phyloP scores from a whole-genome alignment of 2,113 vertebrate genomes.

The Illadopsis cleaveri region DNA sequence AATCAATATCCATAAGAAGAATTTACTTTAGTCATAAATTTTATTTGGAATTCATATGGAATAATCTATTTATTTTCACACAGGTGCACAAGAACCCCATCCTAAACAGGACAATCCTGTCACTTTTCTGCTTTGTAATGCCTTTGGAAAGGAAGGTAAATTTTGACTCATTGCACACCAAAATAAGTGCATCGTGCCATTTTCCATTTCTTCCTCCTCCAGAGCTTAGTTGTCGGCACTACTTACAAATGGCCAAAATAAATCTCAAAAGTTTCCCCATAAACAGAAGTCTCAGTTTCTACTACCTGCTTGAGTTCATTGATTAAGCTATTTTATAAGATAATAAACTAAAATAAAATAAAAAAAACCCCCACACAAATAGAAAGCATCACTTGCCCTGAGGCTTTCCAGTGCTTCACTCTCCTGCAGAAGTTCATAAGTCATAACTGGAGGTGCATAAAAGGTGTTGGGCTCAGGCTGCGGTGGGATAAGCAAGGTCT shows the following conservation, averaged over 20 bases:
- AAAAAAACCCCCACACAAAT: neutral
- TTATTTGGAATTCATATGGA: slow-evolving; percentile 70
- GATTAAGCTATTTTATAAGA: slow-evolving; percentile 54
- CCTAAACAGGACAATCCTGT: neutral
- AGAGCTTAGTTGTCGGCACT: neutral
- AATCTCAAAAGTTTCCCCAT: slow-evolving; percentile 52
- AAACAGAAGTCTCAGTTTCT: slow-evolving; percentile 40
- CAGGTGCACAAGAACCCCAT: neutral
- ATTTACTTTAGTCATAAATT: slow-evolving; percentile 72
- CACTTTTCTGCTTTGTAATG: neutral
- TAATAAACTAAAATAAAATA: neutral
- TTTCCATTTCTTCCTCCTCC: neutral
- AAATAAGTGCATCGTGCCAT: neutral
- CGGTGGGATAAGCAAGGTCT: rapidly evolving
- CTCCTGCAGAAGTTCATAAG: neutral
- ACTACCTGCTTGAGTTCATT: slow-evolving; percentile 27
- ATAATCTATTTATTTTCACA: slow-evolving; percentile 71
- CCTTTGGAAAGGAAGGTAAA: neutral
- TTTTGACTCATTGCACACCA: neutral
- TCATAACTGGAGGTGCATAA: neutral
- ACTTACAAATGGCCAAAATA: slow-evolving; percentile 40
- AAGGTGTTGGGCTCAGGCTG: neutral
- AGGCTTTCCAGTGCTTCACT: neutral
- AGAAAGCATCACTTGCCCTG: neutral
- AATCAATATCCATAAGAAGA: slow-evolving; percentile 76